A percentile compares a stretch with the other conserved stretches of the same genome.
These are phyloP conservation scores for Urocolius indicus DNA, from an alignment of 2,113 vertebrate genomes.

Conservation along the genomic window DNA sequence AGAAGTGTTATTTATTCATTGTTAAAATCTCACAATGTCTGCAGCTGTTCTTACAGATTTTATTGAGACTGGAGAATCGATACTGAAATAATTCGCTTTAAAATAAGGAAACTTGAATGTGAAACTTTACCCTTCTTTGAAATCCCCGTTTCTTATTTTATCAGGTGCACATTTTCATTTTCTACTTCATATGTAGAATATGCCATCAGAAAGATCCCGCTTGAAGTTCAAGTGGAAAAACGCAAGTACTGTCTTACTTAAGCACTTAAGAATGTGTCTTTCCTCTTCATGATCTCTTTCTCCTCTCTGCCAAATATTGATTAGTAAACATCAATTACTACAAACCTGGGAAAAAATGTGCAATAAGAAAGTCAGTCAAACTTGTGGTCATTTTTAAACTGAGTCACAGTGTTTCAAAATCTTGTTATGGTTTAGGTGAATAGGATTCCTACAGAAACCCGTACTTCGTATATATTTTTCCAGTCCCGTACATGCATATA, in stretches of 20 bases:
- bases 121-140: background rate
- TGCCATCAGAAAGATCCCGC: background rate
- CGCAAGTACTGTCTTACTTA: background rate
- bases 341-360: background rate
- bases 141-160: constrained; percentile 1
- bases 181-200: background rate
- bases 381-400: background rate
- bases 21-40: constrained; percentile 40
- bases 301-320: background rate
- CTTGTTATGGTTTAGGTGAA: background rate
- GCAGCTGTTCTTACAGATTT: constrained; percentile 52
- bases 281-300: background rate
- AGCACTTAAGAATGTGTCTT: constrained; percentile 28
- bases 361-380: background rate
- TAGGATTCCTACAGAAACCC: constrained; percentile 27
- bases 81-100: background rate
- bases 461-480: constrained; percentile 41
- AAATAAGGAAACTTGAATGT: background rate
- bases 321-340: background rate
- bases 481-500: constrained; percentile 34
- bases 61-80: background rate
- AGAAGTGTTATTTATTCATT: constrained; percentile 49
- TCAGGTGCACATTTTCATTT: constrained; percentile 5
- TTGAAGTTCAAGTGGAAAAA: constrained; percentile 49
- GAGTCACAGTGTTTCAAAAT: background rate